These are phyloP conservation scores for Zaprionus davidi DNA, from an alignment of 1,140 invertebrate species.

Conservation along the genomic window DNA sequence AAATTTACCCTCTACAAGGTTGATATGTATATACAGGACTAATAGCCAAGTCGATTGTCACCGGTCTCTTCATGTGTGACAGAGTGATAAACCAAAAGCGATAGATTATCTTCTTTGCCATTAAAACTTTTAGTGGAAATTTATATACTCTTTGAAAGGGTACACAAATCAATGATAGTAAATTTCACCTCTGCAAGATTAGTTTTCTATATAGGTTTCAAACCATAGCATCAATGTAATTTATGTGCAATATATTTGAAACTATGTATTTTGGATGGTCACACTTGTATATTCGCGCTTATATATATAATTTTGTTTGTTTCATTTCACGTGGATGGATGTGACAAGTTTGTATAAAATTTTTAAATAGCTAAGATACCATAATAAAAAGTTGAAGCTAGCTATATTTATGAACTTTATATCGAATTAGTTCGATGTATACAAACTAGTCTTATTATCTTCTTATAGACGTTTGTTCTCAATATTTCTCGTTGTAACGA, in stretches of 20 bases:
- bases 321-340: neutral
- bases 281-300: neutral
- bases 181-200: too few species aligned
- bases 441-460: neutral
- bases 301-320: neutral
- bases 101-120: too few species aligned
- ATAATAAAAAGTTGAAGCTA: conserved; percentile 39
- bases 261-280: neutral
- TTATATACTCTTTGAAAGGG: too few species aligned
- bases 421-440: conserved; percentile 13
- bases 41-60: too few species aligned
- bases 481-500: neutral
- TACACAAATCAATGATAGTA: too few species aligned
- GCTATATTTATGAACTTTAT: conserved; percentile 78
- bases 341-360: neutral
- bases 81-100: too few species aligned
- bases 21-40: too few species aligned
- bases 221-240: neutral
- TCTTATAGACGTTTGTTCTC: neutral
- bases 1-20: too few species aligned
- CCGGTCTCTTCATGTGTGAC: too few species aligned
- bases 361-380: neutral
- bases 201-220: neutral
- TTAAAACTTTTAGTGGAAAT: too few species aligned
- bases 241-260: neutral